A percentile compares a stretch with the other conserved stretches of the same genome.
Evolutionary conservation across 2,888 invertebrate genomes (phyloP).

Genomic region (Pandemis heparana): DNA sequence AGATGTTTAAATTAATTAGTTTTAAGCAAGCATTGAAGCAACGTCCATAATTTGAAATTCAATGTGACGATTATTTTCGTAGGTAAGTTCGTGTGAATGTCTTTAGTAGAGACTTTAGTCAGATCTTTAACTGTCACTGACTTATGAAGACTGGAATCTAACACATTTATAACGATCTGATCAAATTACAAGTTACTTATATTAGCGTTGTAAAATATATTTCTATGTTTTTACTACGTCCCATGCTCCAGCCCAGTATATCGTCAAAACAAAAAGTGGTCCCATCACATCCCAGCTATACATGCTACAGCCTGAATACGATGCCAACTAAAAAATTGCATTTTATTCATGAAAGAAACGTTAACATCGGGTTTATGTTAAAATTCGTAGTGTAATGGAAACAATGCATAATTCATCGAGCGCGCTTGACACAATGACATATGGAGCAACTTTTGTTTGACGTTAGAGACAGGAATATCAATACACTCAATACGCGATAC

Average conservation of each 20-base stretch:
- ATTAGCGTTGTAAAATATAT: slow-evolving; percentile 22
- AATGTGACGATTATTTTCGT: too few relatives aligned
- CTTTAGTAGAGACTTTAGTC: not conserved
- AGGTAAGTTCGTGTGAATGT: too few relatives aligned
- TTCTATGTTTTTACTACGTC: slow-evolving; percentile 24
- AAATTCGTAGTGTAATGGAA: slow-evolving; percentile 85
- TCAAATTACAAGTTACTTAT: not conserved
- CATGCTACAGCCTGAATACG: slow-evolving; percentile 56
- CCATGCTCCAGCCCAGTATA: slow-evolving; percentile 17
- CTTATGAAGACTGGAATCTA: not conserved
- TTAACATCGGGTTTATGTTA: slow-evolving; percentile 84
- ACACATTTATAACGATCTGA: not conserved
- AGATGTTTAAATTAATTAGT: too few relatives aligned
- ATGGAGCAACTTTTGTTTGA: slow-evolving; percentile 77
- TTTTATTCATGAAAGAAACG: slow-evolving; percentile 81
- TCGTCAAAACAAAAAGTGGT: slow-evolving; percentile 60
- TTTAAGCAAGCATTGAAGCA: too few relatives aligned
- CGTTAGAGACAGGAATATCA: slow-evolving; percentile 74
- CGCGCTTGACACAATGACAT: slow-evolving; percentile 80
- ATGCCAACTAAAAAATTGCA: slow-evolving; percentile 73
- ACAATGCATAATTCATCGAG: slow-evolving; percentile 81
- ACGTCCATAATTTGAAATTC: too few relatives aligned
- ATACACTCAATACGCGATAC: slow-evolving; percentile 69
- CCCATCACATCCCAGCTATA: slow-evolving; percentile 56
- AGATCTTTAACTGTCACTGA: not conserved